These are phyloP conservation scores for Netelia virgata DNA, from an alignment of 2,888 invertebrate species.

Conservation along the genomic window DNA sequence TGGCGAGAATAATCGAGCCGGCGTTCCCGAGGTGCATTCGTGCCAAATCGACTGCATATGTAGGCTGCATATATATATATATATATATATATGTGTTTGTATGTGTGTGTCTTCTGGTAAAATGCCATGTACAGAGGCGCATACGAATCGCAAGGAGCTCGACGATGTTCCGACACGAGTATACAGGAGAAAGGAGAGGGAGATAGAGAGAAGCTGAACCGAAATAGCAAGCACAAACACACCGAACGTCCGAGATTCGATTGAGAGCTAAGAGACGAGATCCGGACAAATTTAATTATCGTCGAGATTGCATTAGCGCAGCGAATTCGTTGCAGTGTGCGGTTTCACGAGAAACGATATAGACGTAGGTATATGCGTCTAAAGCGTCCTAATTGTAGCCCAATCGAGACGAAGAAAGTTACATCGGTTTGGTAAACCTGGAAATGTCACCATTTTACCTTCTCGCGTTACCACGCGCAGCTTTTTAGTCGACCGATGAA, in stretches of 20 bases:
- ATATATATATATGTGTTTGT: constrained; percentile 5
- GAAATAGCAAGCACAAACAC: constrained; percentile 61
- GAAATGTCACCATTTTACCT: too few relatives aligned
- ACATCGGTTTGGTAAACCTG: not conserved
- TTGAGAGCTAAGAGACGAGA: constrained; percentile 48
- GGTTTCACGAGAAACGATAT: not conserved
- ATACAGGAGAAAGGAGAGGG: constrained; percentile 7
- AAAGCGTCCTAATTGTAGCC: constrained; percentile 44
- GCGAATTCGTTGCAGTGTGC: constrained; percentile 21
- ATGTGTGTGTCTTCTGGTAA: constrained; percentile 48
- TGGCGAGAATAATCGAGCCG: constrained; percentile 63
- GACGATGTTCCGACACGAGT: constrained; percentile 38
- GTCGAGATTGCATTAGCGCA: constrained; percentile 21
- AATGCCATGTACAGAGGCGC: constrained; percentile 54
- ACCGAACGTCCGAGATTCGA: constrained; percentile 64
- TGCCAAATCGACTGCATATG: constrained; percentile 53
- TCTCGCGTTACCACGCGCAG: too few relatives aligned
- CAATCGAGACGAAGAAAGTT: constrained; percentile 35
- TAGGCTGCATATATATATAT: constrained; percentile 1
- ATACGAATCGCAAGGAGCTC: constrained; percentile 38
- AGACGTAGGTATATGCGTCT: constrained; percentile 3
- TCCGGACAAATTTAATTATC: constrained; percentile 63
- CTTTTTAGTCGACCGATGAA: too few relatives aligned
- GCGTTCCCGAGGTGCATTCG: constrained; percentile 47
- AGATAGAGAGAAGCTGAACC: constrained; percentile 40